A percentile compares a stretch with the other conserved stretches of the same genome.
Evolutionary conservation across 2,113 vertebrate species (phyloP).

Genomic region (Perccottus glenii): DNA sequence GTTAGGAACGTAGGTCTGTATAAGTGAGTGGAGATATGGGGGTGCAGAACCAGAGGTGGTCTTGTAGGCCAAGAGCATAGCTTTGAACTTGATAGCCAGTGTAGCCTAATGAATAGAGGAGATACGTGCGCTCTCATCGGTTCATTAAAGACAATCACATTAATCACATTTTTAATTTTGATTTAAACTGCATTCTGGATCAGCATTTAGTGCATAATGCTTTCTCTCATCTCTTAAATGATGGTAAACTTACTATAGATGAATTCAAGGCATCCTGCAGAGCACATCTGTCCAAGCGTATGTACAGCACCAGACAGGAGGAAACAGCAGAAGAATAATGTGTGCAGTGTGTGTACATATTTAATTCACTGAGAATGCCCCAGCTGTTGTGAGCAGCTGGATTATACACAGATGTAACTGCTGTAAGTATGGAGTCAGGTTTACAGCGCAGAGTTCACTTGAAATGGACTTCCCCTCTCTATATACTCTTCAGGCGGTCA

Average conservation of each 20-base stretch:
- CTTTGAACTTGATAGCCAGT: too few species aligned
- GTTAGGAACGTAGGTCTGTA: too few species aligned
- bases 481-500: too few species aligned
- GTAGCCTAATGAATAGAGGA: too few species aligned
- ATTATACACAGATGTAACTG: slow-evolving; percentile 55
- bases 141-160: too few species aligned
- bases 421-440: slow-evolving; percentile 37
- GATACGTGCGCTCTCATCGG: too few species aligned
- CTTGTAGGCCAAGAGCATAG: too few species aligned
- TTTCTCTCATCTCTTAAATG: slow-evolving; percentile 53
- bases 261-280: slow-evolving; percentile 50
- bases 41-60: too few species aligned
- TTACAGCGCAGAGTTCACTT: slow-evolving; percentile 22
- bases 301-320: slow-evolving; percentile 32
- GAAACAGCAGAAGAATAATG: slow-evolving; percentile 40
- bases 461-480: too few species aligned
- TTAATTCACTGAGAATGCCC: slow-evolving; percentile 60
- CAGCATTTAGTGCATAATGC: slow-evolving; percentile 17
- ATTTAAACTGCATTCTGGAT: too few species aligned
- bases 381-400: slow-evolving; percentile 69
- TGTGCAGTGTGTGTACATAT: slow-evolving; percentile 37
- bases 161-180: too few species aligned
- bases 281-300: slow-evolving; percentile 59
- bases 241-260: slow-evolving; percentile 34
- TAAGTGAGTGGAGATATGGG: too few species aligned